Percentiles rank a stretch among this genome's conserved stretches.
These are phyloP conservation scores for Cosmia trapezina DNA, from an alignment of 2,888 invertebrate genomes.

Conservation along the genomic window DNA sequence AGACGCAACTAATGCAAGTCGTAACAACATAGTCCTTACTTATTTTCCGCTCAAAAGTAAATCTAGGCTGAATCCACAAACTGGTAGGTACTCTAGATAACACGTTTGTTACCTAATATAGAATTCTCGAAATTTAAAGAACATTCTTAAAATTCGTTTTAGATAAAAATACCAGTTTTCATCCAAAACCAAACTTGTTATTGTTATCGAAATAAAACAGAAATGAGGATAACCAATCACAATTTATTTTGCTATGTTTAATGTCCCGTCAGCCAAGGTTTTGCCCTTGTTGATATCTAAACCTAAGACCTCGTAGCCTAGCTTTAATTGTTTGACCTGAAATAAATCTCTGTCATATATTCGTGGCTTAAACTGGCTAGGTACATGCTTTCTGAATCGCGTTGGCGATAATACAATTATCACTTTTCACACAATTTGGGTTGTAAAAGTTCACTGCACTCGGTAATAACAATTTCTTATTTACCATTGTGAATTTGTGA, in stretches of 20 bases:
- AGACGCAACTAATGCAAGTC: too few relatives aligned
- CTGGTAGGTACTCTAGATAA: not conserved
- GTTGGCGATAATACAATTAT: not conserved
- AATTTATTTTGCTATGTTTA: not conserved
- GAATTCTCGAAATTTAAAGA: not conserved
- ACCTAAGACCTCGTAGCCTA: not conserved
- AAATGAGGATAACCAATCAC: conserved; percentile 17
- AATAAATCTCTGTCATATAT: conserved; percentile 4
- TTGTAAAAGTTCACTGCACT: conserved; percentile 16
- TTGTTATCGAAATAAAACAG: not conserved
- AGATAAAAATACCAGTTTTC: not conserved
- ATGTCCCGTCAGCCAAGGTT: conserved; percentile 1
- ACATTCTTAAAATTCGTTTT: not conserved
- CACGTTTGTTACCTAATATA: not conserved
- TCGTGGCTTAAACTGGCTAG: not conserved
- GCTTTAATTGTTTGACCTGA: not conserved
- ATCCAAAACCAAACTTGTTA: not conserved
- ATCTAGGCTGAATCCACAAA: not conserved
- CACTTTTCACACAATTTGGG: not conserved
- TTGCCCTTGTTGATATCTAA: conserved; percentile 26
- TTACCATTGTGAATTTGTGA: not conserved
- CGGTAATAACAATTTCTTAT: not conserved
- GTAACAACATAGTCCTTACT: not conserved
- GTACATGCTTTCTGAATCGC: not conserved
- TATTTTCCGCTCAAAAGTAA: not conserved